Percentiles rank a stretch among this genome's conserved stretches.
Evolutionary conservation across 2,888 invertebrate species (phyloP).

Genomic region (Macrophya alboannulata): DNA sequence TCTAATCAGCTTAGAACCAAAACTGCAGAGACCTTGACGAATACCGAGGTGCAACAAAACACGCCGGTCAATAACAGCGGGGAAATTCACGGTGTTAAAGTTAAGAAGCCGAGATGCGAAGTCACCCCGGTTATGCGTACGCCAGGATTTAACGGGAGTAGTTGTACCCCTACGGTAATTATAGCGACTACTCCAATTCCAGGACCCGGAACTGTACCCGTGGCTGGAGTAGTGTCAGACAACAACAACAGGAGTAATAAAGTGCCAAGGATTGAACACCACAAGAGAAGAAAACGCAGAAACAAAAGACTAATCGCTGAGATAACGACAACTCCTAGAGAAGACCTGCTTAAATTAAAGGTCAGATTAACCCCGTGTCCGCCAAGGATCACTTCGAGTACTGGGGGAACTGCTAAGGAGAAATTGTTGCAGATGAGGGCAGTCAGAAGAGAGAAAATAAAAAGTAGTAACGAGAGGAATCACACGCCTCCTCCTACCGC

Average conservation of each 20-base stretch:
- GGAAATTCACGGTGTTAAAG: slow-evolving; percentile 59
- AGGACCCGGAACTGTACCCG: slow-evolving; percentile 47
- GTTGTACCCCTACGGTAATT: slow-evolving; percentile 41
- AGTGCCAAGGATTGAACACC: slow-evolving; percentile 70
- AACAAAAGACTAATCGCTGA: slow-evolving; percentile 76
- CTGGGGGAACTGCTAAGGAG: slow-evolving; percentile 66
- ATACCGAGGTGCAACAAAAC: neutral
- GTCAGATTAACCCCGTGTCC: slow-evolving; percentile 74
- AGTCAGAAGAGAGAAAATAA: slow-evolving; percentile 71
- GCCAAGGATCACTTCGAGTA: slow-evolving; percentile 70
- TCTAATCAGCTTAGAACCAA: neutral
- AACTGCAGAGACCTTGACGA: too few relatives aligned
- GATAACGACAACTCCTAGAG: slow-evolving; percentile 74
- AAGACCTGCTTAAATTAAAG: slow-evolving; percentile 74
- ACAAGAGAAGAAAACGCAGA: slow-evolving; percentile 72
- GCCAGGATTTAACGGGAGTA: slow-evolving; percentile 65
- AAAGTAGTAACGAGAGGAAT: slow-evolving; percentile 54
- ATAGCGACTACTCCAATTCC: neutral
- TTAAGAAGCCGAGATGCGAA: slow-evolving; percentile 75
- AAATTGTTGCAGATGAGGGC: slow-evolving; percentile 70
- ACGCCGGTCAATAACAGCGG: neutral
- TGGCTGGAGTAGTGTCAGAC: neutral
- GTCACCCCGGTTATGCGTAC: slow-evolving; percentile 75
- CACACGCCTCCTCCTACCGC: neutral
- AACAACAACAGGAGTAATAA: slow-evolving; percentile 64